These are phyloP conservation scores for Proteles cristata DNA, from an alignment of 2,113 vertebrate species.

Conservation along the genomic window DNA sequence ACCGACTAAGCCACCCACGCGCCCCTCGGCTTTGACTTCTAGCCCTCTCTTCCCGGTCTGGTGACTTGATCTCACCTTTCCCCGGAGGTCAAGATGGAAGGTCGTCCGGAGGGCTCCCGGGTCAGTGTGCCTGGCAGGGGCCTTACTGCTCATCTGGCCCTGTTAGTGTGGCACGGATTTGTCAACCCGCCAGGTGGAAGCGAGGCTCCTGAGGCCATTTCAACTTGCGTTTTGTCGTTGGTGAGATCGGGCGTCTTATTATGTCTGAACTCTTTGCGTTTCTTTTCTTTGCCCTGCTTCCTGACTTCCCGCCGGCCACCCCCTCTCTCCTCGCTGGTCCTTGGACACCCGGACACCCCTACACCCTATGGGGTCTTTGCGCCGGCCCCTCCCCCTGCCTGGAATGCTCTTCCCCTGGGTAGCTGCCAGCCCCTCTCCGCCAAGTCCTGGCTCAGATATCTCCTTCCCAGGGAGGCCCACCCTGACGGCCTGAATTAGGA, in stretches of 20 bases:
- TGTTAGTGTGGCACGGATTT: neutral
- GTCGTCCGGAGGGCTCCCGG: neutral
- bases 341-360: neutral
- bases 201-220: neutral
- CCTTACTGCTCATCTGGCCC: fast-evolving
- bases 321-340: neutral
- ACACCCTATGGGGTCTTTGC: neutral
- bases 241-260: neutral
- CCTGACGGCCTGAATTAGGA: neutral
- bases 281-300: neutral
- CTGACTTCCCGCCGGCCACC: neutral
- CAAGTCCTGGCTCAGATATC: neutral
- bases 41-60: neutral
- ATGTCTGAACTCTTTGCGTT: neutral
- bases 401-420: neutral
- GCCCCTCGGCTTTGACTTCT: neutral
- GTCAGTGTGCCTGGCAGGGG: neutral
- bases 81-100: neutral
- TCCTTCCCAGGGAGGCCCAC: neutral
- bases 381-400: neutral
- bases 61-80: neutral
- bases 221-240: neutral
- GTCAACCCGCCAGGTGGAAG: neutral
- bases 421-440: neutral
- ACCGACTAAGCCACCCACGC: no score